Base-by-base conservation (phyloP, 2,113 vertebrate genomes). In the Hyla sarda region DNA sequence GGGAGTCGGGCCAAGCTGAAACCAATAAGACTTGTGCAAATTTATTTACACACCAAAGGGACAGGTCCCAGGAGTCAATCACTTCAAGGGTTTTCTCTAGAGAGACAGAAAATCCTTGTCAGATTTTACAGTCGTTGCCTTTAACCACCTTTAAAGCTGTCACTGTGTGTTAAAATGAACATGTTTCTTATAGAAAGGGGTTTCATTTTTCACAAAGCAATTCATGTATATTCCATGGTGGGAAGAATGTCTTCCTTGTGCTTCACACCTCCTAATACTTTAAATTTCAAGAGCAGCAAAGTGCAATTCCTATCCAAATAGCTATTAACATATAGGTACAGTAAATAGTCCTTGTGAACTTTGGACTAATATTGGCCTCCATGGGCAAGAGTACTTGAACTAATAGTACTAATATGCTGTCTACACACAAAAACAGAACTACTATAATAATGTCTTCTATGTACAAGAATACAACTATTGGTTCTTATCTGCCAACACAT, bases 1-100 rank as follows among this genome's bases (percentile, higher is more conserved):
- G 32, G 19, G 32, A 30, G 19, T 32, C 45, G 19, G 71, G 28
- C 69, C 13, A 12, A 25, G 30, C 48, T 25, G 50, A 30, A 69
- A 34, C 56, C 50, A 58, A 83, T 45, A 83, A 45, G 69, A 47
- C 82, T 48, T 21, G 34, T 47, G 58, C 60, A 48, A 28, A 30
- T 37, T 65, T 79, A 52, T 79, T 79, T 79, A 80, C 56, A 62
- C n/a, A 60, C 54, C n/a, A 1, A 6, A n/a, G 14, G n/a, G 54
- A 60, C 32, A 28, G 41, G 34, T 41, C 56, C 77, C 21, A 17
- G 41, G 77, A 80, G 50, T 80, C 77, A 60, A 60, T 80, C 30
- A 80, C 32, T 60, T 58, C 45, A 16, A 30, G 34, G 12, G 54
- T 60, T 58, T 30, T 78, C 52, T 60, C 76, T 8, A 37, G 76